Evolutionary conservation across 1,140 invertebrate species (phyloP).

Genomic region (Ephestia elutella): DNA sequence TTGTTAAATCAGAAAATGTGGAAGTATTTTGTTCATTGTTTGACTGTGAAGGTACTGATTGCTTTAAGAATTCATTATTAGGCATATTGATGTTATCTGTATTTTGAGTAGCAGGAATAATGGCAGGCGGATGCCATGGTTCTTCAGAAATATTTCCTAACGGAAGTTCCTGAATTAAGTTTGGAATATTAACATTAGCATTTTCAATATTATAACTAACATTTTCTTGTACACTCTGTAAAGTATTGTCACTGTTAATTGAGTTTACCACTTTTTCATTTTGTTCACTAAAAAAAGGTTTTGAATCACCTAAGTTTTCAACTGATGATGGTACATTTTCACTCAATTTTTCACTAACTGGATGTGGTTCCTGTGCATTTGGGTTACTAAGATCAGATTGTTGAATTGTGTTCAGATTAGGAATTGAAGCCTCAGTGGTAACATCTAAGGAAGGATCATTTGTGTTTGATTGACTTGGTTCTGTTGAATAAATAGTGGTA

Average conservation of each 20-base stretch:
- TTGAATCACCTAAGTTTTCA: neutral
- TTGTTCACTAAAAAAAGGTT: slow-evolving; percentile 2
- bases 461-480: slow-evolving; percentile 20
- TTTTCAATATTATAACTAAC: neutral
- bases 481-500: slow-evolving; percentile 58
- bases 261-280: slow-evolving; percentile 13
- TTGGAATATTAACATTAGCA: neutral
- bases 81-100: slow-evolving; percentile 18
- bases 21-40: slow-evolving; percentile 31
- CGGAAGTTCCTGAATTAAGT: neutral
- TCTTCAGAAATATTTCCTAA: slow-evolving; percentile 9
- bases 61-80: slow-evolving; percentile 27
- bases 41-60: slow-evolving; percentile 14
- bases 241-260: neutral
- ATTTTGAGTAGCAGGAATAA: neutral
- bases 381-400: neutral
- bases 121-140: neutral
- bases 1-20: slow-evolving; percentile 12
- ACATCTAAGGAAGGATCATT: slow-evolving; percentile 10
- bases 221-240: neutral
- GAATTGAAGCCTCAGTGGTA: slow-evolving; percentile 17
- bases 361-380: neutral
- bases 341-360: neutral
- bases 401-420: neutral
- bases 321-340: slow-evolving; percentile 17